Base-by-base conservation (phyloP, 2,113 vertebrate genomes). In the Pogonocichla stellata region DNA sequence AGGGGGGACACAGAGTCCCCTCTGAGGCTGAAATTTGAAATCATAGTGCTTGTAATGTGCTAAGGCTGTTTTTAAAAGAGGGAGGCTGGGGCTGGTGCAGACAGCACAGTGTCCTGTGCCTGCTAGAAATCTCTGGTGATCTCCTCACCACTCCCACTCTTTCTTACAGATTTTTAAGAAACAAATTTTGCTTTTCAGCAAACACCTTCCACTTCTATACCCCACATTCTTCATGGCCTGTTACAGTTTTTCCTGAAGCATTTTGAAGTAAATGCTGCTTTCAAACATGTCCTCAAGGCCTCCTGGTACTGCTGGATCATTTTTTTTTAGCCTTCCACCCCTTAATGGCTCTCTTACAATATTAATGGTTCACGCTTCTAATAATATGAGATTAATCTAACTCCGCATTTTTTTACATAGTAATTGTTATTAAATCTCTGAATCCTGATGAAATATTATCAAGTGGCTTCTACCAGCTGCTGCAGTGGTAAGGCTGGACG, bases 71-170 rank as follows among this genome's bases (percentile, higher is more conserved):
- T 24, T 17, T 42, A 33, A 42, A 50, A 91, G 62, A 77, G 26
- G 20, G 64, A 83, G 36, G 33, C 16, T 1, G 1, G 53, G 71
- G 50, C 31, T 2, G 5, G 51, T 61, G 74, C 69, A 57, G 57
- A 22, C 4, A 10, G 26, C 0, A 0, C 45, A 82, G 66, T 1
- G n/a, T 19, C 4, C 10, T 0, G 3, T 51, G 45, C 40, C 40
- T 72, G 53, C n/a, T 77, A 40, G 66, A 25, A 17, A 38, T 38
- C 38, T 38, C 38, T 14, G 13, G n/a, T 82, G 77, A 88, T 48
- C 25, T 75, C 58, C 50, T 24, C 80, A 69, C 11, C 6, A 2
- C 48, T 79, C 65, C 57, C 56, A 53, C 31, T 73, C n/a, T n/a
- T n/a, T n/a, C n/a, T n/a, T n/a, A n/a, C n/a, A n/a, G 28, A 31